Evolutionary conservation across 2,888 invertebrate species (phyloP), one percentile per base, ranked within the genome.

Genomic region (Deroplatys truncata): DNA sequence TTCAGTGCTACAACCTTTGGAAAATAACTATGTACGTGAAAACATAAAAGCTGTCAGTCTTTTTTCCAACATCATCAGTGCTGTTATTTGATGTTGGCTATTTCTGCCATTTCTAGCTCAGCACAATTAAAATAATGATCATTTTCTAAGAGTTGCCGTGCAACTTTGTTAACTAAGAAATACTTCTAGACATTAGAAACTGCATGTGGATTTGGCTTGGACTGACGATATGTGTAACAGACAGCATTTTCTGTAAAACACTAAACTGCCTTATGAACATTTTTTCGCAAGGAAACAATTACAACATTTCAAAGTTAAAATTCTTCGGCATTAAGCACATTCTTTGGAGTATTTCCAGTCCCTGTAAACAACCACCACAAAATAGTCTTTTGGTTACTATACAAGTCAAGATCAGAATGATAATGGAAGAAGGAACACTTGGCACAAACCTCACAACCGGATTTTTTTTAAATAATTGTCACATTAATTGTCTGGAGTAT

Each of bases 391-490:
- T 25, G 25, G 56, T 72, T 20, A 72, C 16, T 72, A 72, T 72
- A 72, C 56, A 72, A 72, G 56, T 72, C 56, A 72, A 72, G 56
- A 20, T 72, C 56, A 72, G 25, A 72, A 72, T 72, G 20, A 72
- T 16, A 72, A 87, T 31, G 87, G 87, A 87, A 35, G 87, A 87
- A 83, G 86, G 87, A 87, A 87, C 87, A 87, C 87, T 87, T 87
- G 87, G 87, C 87, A 87, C 87, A 82, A 72, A 87, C 87, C 82
- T 83, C 87, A 87, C 82, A 82, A 87, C 83, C 83, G 28, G 56
- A 72, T 72, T 72, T 20, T 31, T 43, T 43, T 43, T 13, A 72
- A 72, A 72, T 72, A 72, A 72, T 25, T 72, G 56, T 72, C 56
- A 72, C 56, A 72, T 20, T 72, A 72, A 72, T 4, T 72, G 56